Base-by-base conservation (phyloP, 1,140 invertebrate genomes). In the Drosophila malerkotliana region DNA sequence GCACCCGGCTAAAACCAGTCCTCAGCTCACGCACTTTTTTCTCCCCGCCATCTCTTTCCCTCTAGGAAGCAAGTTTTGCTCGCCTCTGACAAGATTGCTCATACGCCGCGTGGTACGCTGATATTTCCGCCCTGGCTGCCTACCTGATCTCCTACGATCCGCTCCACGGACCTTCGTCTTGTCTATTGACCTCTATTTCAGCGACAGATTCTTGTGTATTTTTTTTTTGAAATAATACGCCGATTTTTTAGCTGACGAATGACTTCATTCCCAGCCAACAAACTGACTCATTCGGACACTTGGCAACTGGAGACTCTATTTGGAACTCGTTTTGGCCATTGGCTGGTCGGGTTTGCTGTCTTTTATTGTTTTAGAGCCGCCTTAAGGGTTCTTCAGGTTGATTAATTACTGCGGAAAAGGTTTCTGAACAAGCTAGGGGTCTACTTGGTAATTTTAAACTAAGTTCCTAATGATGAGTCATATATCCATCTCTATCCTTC, bases 111-210 rank as follows among this genome's bases (percentile, higher is more conserved):
- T 79, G 54, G 28, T 54, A 10, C 28, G 39, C 39, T 48, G 56
- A 60, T 82, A 82, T 77, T 85, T 85, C 81, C 81, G 81, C 76
- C 61, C 76, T 51, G 45, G 24, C 52, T 69, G 66, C 61, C 76
- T 77, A 74, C 55, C 55, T 58, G 44, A 28, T 21, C 21, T 57
- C 51, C 18, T 18, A 18, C 54, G 44, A 28, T 54, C 47, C 32
- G 59, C 45, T 32, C 63, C 37, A 7, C 8, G 59, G 80, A 77
- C 85, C 85, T 90, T 90, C 81, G 32, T 51, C 45, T 60, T 80
- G 83, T 89, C 80, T 89, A 78, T 84, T 89, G 84, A 80, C 84
- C 84, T 89, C 68, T 84, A 79, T 83, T 88, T 61, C 39, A 52
- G 54, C 26, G 59, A 52, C 53, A 66, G 41, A 52, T 59, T 58